Evolutionary conservation across 2,888 invertebrate genomes (phyloP).

Genomic region (Amphipyra tragopoginis): DNA sequence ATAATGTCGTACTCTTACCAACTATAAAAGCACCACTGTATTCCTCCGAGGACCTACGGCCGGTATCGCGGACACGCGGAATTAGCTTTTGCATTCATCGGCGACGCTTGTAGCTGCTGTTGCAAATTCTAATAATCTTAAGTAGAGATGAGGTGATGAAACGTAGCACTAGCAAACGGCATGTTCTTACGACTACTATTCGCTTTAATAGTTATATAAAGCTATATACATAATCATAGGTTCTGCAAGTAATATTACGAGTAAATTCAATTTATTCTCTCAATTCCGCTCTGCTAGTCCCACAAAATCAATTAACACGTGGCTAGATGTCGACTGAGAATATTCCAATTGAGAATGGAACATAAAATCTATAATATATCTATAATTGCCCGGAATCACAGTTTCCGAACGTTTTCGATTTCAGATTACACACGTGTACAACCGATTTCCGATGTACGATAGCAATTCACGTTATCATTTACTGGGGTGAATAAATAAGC

Average conservation of each 20-base stretch:
- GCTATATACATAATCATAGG: conserved; percentile 3
- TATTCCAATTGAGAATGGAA: conserved; percentile 63
- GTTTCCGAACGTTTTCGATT: conserved; percentile 78
- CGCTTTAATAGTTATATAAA: too few species aligned
- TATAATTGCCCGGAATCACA: conserved; percentile 69
- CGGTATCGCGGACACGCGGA: too few species aligned
- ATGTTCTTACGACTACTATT: too few species aligned
- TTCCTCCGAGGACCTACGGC: too few species aligned
- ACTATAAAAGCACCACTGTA: too few species aligned
- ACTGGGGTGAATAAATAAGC: conserved; percentile 45
- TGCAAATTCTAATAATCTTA: too few species aligned
- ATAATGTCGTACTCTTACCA: too few species aligned
- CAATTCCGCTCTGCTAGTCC: conserved; percentile 21
- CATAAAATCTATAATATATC: conserved; percentile 72
- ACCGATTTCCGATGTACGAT: conserved; percentile 79
- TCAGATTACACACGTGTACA: conserved; percentile 75
- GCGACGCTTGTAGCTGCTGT: too few species aligned
- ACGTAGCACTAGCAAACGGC: too few species aligned
- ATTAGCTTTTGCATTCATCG: too few species aligned
- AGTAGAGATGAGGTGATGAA: too few species aligned
- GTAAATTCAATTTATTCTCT: conserved; percentile 29
- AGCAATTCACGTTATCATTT: conserved; percentile 73
- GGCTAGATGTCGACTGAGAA: conserved; percentile 50
- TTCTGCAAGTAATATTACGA: conserved; percentile 13
- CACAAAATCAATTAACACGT: conserved; percentile 49